Evolutionary conservation across 2,888 invertebrate genomes (phyloP).

Genomic region (Furcula furcula): DNA sequence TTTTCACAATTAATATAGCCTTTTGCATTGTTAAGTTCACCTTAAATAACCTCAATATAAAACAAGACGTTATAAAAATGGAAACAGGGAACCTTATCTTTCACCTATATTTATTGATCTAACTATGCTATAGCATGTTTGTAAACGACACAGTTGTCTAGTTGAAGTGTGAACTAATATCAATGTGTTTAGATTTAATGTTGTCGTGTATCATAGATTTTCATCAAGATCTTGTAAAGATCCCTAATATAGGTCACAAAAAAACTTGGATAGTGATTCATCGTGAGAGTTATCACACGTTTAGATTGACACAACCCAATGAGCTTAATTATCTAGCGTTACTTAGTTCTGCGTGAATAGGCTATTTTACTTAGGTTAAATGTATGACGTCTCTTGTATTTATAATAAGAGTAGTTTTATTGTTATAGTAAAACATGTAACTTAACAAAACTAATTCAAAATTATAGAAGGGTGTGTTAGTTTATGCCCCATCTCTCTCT

Average conservation of each 20-base stretch:
- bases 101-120: conserved; percentile 52
- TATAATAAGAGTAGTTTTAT: too few relatives aligned
- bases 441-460: too few relatives aligned
- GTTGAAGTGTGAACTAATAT: conserved; percentile 29
- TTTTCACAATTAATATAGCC: too few relatives aligned
- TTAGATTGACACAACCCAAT: conserved; percentile 28
- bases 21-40: too few relatives aligned
- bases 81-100: conserved; percentile 60
- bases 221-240: conserved; percentile 45
- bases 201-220: conserved; percentile 31
- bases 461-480: too few relatives aligned
- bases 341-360: conserved; percentile 16
- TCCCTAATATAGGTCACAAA: too few relatives aligned
- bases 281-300: conserved; percentile 13
- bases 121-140: conserved; percentile 39
- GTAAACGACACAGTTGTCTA: conserved; percentile 20
- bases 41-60: conserved; percentile 26
- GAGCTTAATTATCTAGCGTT: conserved; percentile 31
- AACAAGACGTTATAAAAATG: conserved; percentile 31
- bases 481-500: too few relatives aligned
- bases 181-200: conserved; percentile 35
- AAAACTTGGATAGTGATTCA: too few relatives aligned
- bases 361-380: too few relatives aligned
- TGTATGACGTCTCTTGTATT: too few relatives aligned
- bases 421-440: too few relatives aligned